phyloP scores from a whole-genome alignment of 1,140 invertebrate genomes.

The Meteorus sp. region DNA sequence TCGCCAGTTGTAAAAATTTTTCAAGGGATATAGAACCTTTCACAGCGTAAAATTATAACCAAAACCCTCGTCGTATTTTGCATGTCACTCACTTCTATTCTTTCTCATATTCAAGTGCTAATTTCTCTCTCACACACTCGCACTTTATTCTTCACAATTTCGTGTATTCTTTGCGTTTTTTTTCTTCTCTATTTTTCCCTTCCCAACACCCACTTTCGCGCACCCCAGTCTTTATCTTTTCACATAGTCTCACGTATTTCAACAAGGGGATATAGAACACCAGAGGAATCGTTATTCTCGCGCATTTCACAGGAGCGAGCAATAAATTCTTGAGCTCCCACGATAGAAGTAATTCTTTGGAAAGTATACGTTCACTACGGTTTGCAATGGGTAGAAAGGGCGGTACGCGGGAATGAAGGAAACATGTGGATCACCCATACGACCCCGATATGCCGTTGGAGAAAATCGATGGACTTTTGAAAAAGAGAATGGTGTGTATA shows the following conservation, averaged over 20 bases:
- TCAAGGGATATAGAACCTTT: background rate
- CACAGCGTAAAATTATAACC: background rate
- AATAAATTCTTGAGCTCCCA: conserved; percentile 37
- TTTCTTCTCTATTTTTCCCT: too few relatives aligned
- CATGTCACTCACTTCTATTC: background rate
- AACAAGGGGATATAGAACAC: conserved; percentile 2
- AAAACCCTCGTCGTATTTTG: background rate
- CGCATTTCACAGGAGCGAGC: conserved; percentile 29
- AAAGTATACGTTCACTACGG: background rate
- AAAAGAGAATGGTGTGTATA: background rate
- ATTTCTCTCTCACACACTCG: too few relatives aligned
- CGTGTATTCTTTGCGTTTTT: too few relatives aligned
- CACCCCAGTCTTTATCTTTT: background rate
- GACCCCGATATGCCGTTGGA: background rate
- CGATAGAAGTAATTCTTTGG: conserved; percentile 30
- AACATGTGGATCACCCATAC: conserved; percentile 1
- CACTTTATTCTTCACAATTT: too few relatives aligned
- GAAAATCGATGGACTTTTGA: background rate
- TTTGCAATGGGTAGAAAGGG: background rate
- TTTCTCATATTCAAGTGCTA: background rate
- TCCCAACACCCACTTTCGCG: background rate
- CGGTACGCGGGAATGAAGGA: background rate
- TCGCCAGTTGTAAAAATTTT: background rate
- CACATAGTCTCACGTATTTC: background rate
- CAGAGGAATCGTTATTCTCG: conserved; percentile 26